Evolutionary conservation across 2,113 vertebrate genomes (phyloP).

Genomic region (Labeo rohita): DNA sequence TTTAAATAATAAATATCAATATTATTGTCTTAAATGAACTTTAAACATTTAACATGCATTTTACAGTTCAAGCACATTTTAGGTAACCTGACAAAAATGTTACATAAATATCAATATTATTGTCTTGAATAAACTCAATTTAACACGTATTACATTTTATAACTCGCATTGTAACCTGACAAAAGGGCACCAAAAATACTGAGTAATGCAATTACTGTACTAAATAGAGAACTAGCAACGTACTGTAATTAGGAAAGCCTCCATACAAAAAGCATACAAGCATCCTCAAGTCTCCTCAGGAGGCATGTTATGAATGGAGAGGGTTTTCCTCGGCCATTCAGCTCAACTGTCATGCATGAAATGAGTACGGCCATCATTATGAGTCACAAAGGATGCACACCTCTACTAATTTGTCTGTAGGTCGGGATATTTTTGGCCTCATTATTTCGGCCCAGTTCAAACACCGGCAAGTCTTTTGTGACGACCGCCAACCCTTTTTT

Average conservation of each 20-base stretch:
- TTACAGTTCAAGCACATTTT: background rate
- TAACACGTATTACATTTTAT: background rate
- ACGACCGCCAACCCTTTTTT: background rate
- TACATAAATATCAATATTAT: background rate
- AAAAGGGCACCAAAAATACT: background rate
- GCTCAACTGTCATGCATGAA: conserved; percentile 56
- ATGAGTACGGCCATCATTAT: conserved; percentile 61
- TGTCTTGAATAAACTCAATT: background rate
- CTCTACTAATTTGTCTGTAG: conserved; percentile 51
- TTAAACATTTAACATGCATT: background rate
- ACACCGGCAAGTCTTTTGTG: conserved; percentile 49
- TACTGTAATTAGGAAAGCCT: background rate
- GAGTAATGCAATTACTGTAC: background rate
- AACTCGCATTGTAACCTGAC: background rate
- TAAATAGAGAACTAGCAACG: background rate
- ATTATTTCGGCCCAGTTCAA: conserved; percentile 52
- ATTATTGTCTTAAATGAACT: background rate
- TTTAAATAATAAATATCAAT: background rate
- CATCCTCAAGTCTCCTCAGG: background rate
- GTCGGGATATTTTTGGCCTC: conserved; percentile 52
- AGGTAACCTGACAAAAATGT: background rate
- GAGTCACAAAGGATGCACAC: conserved; percentile 44
- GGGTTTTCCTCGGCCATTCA: background rate
- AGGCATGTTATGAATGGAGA: background rate
- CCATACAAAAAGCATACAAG: background rate